Conservation (phyloP, 2,797 vertebrate species). For the Silurus aristotelis region DNA sequence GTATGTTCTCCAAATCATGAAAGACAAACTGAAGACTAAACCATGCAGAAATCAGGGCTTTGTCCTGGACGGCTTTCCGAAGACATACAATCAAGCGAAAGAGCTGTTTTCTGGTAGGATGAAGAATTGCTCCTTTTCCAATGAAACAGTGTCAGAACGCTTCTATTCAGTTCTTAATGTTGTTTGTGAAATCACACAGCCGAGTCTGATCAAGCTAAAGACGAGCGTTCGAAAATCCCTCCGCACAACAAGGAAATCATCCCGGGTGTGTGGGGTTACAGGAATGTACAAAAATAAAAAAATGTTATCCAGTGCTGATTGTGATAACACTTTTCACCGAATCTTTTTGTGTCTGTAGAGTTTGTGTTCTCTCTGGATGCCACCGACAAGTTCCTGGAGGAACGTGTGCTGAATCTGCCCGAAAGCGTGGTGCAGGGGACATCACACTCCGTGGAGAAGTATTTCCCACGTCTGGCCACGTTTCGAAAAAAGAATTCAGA, state of each 20-base stretch:
- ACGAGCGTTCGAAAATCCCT: constrained; percentile 62
- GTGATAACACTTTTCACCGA: neutral
- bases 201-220: constrained; percentile 77
- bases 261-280: constrained; percentile 75
- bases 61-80: constrained; percentile 87
- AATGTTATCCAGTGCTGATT: neutral
- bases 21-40: constrained; percentile 83
- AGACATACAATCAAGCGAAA: constrained; percentile 83
- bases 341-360: constrained; percentile 68
- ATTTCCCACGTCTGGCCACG: constrained; percentile 70
- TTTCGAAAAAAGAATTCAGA: constrained; percentile 76
- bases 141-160: neutral
- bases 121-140: neutral
- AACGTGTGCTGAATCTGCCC: constrained; percentile 84
- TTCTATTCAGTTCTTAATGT: neutral
- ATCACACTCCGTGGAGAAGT: constrained; percentile 78
- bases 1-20: constrained; percentile 78
- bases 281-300: neutral
- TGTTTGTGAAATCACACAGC: constrained; percentile 55
- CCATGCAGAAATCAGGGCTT: constrained; percentile 92
- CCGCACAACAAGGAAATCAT: constrained; percentile 67
- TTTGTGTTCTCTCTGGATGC: constrained; percentile 82
- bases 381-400: constrained; percentile 82
- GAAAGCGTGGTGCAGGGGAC: constrained; percentile 78
- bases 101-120: constrained; percentile 82